phyloP scores from a whole-genome alignment of 1,140 invertebrate genomes.

The Drosophila nannoptera region DNA sequence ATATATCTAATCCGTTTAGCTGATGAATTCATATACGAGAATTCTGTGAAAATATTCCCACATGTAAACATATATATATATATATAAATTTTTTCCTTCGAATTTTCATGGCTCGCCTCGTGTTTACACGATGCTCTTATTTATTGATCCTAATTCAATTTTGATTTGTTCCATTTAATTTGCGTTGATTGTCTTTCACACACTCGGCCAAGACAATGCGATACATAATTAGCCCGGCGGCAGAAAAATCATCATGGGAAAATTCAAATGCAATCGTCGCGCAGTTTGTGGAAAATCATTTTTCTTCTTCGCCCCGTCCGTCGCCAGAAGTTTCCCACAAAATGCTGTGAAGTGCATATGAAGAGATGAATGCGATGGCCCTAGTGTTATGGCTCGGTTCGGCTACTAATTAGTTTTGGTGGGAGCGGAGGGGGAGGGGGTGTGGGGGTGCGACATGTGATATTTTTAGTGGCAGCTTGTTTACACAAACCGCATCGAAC shows the following conservation, averaged over 20 bases:
- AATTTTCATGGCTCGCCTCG: too few species aligned
- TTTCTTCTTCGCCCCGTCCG: conserved; percentile 28
- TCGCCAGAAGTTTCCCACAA: conserved; percentile 45
- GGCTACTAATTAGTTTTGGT: conserved; percentile 54
- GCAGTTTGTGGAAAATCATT: conserved; percentile 22
- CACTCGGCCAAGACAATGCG: background rate
- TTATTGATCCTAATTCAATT: background rate
- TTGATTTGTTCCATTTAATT: background rate
- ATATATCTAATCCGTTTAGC: too few species aligned
- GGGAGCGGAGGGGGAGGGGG: too few species aligned
- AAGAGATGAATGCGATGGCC: background rate
- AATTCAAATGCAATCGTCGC: conserved; percentile 9
- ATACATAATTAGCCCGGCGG: background rate
- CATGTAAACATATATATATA: too few species aligned
- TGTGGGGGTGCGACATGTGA: conserved; percentile 51
- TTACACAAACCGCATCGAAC: conserved; percentile 40
- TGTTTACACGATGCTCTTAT: background rate
- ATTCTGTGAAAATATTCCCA: too few species aligned
- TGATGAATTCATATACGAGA: too few species aligned
- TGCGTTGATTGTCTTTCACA: background rate
- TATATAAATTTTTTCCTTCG: too few species aligned
- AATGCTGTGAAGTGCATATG: conserved; percentile 14
- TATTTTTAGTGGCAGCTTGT: conserved; percentile 69
- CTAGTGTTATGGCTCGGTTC: conserved; percentile 6
- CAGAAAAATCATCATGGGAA: conserved; percentile 35